Evolutionary conservation across 2,113 vertebrate species (phyloP).

Genomic region (Aix galericulata): DNA sequence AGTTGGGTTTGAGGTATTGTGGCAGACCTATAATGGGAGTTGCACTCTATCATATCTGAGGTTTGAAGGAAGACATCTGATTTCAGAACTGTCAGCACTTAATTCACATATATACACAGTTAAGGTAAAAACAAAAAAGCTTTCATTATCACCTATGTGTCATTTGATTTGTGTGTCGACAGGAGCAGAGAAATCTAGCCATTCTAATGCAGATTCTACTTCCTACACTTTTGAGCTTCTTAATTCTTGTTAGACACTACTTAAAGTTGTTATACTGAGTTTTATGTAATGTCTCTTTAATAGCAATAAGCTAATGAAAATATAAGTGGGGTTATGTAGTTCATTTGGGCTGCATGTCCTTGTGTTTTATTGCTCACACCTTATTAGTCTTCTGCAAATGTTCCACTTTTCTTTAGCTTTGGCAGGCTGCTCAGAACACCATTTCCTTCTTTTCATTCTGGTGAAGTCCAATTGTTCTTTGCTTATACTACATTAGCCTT

Average conservation of each 20-base stretch:
- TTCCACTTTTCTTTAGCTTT: slow-evolving; percentile 72
- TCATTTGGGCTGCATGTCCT: slow-evolving; percentile 32
- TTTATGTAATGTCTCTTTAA: not conserved
- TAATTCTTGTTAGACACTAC: not conserved
- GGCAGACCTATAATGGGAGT: not conserved
- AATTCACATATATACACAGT: not conserved
- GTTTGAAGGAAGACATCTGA: not conserved
- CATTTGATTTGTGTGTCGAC: not conserved
- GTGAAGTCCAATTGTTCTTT: slow-evolving; percentile 74
- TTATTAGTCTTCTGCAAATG: slow-evolving; percentile 56
- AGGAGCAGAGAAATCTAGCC: not conserved
- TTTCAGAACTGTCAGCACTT: not conserved
- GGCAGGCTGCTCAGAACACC: slow-evolving; percentile 74
- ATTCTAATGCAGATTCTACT: not conserved
- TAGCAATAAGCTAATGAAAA: not conserved
- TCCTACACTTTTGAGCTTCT: not conserved
- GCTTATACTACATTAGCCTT: slow-evolving; percentile 74
- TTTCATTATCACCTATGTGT: not conserved
- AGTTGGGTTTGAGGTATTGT: not conserved
- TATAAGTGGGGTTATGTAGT: not conserved
- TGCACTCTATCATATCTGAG: not conserved
- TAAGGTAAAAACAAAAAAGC: not conserved
- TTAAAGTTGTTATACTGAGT: not conserved
- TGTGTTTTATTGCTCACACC: slow-evolving; percentile 48
- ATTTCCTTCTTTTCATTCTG: slow-evolving; percentile 83